Base-by-base conservation (phyloP, 2,888 invertebrate species). In the Eumerus sabulonum region DNA sequence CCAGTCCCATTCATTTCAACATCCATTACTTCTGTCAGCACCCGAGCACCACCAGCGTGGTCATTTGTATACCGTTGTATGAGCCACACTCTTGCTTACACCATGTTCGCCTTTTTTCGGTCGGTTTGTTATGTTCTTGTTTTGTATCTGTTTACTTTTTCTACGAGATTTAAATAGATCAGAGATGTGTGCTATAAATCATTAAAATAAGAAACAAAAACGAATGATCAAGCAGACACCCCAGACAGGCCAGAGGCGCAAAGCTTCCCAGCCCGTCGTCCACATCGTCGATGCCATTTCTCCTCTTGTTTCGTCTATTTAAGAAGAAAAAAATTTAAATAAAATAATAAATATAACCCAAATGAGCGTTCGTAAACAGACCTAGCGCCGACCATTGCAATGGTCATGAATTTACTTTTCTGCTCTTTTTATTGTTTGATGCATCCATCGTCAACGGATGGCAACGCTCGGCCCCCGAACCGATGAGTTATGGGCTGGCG, bases 1-100 rank as follows among this genome's bases (percentile, higher is more conserved):
- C 57, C 45, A 57, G 42, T 51, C 66, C 51, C 76, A 76, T 76
- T 57, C 77, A 47, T 79, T 73, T 79, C 50, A 73, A 68, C 63
- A 19, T 48, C 62, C 79, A 73, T 79, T 79, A 79, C 56, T 40
- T 36, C 48, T 68, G 73, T 73, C 73, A 79, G 40, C 48, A 50
- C 73, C 27, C 47, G 59, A 12, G 45, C 45, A 9, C 14, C 45
- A 14, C 14, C 45, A 48, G 27, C 53, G 50, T 7, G n/a, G 14
- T 62, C 67, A 67, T 66, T 66, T 67, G 59, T 72, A 48, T 56
- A 27, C 27, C 27, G 27, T 2, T 27, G 7, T 27, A 27, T 27
- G 3, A 7, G 27, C 27, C 27, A 27, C 27, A 27, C 27, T 27
- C 27, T 4, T 27, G 27, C 27, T 27, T 27, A 27, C 27, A 27